phyloP scores from a whole-genome alignment of 2,113 vertebrate species.

The Rousettus leschenaultii region DNA sequence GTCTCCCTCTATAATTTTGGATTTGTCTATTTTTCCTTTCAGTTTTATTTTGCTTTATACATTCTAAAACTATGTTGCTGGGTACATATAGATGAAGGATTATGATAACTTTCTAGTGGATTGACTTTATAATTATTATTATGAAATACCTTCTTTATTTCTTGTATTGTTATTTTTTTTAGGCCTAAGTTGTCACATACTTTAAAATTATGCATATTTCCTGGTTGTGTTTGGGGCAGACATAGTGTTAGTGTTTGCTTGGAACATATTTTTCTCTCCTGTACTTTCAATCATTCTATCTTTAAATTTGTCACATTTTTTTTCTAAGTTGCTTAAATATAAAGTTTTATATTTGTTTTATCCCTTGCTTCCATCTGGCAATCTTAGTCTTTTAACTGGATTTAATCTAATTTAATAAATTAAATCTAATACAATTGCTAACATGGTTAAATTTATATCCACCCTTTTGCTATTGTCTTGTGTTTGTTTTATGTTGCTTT shows the following conservation, averaged over 20 bases:
- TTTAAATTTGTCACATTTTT: not conserved
- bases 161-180: not conserved
- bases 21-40: not conserved
- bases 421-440: conserved; percentile 13
- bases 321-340: not conserved
- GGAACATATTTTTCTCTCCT: not conserved
- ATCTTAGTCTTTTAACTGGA: not conserved
- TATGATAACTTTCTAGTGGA: not conserved
- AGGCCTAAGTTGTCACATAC: not conserved
- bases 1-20: not conserved
- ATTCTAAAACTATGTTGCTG: not conserved
- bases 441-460: not conserved
- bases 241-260: not conserved
- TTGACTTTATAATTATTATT: not conserved
- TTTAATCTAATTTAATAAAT: conserved; percentile 28
- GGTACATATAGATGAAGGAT: not conserved
- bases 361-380: not conserved
- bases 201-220: not conserved
- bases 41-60: not conserved
- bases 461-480: not conserved
- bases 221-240: not conserved
- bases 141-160: not conserved
- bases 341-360: not conserved
- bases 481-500: not conserved
- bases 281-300: not conserved